Conservation (phyloP, 2,888 invertebrate genomes). For the Drosophila cracens region DNA sequence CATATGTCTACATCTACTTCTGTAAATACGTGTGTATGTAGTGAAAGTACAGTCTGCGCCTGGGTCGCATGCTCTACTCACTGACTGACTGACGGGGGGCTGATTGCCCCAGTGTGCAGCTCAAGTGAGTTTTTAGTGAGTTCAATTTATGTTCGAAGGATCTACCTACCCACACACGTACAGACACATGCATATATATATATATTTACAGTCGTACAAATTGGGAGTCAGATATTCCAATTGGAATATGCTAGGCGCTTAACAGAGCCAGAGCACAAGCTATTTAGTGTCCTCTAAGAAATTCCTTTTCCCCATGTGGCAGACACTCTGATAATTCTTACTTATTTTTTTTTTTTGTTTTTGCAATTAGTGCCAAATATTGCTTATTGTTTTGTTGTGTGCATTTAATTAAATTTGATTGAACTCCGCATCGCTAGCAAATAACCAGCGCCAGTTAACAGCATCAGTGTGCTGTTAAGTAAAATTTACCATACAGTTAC, state of each 20-base stretch:
- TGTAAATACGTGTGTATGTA: constrained; percentile 41
- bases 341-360: background rate
- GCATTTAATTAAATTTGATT: constrained; percentile 27
- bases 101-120: background rate
- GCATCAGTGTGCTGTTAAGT: constrained; percentile 44
- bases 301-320: no score
- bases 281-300: background rate
- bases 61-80: constrained; percentile 29
- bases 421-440: constrained; percentile 19
- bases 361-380: background rate
- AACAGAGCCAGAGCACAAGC: background rate
- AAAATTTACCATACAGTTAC: constrained; percentile 21
- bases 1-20: constrained; percentile 25
- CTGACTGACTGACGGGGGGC: background rate
- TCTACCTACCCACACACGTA: background rate
- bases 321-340: background rate
- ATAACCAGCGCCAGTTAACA: constrained; percentile 43
- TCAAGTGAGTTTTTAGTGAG: no score
- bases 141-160: constrained; percentile 5
- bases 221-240: constrained; percentile 23
- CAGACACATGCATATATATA: background rate
- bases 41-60: constrained; percentile 76
- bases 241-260: constrained; percentile 18
- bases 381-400: background rate
- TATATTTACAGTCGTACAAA: background rate